Evolutionary conservation across 2,797 vertebrate genomes (phyloP).

Genomic region (Sebastes matsubarae): DNA sequence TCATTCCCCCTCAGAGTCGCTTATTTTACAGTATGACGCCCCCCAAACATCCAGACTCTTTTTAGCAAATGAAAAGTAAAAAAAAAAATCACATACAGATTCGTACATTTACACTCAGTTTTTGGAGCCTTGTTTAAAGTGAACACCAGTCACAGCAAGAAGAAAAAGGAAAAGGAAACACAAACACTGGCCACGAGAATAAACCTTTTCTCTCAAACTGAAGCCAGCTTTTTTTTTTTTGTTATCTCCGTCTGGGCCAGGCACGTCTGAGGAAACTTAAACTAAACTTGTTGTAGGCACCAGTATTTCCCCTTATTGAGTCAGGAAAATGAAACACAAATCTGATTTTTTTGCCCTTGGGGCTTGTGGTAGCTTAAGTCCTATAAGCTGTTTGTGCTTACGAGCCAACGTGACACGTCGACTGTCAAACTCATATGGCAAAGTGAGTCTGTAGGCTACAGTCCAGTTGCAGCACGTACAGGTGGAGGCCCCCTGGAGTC

Average conservation of each 20-base stretch:
- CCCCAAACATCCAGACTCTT: neutral
- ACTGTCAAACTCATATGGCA: constrained; percentile 57
- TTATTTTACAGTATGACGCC: constrained; percentile 35
- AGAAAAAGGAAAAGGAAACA: neutral
- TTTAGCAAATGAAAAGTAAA: constrained; percentile 6
- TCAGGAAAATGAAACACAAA: constrained; percentile 51
- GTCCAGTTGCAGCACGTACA: constrained; percentile 33
- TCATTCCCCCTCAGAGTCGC: neutral
- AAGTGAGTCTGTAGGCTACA: constrained; percentile 48
- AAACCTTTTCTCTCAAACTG: constrained; percentile 7
- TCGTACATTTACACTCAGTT: constrained; percentile 33
- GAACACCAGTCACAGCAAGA: constrained; percentile 31
- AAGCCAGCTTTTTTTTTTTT: constrained; percentile 12
- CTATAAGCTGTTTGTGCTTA: constrained; percentile 68
- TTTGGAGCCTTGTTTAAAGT: constrained; percentile 15
- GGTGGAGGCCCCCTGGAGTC: neutral
- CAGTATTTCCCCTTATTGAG: constrained; percentile 56
- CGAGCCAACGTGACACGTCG: constrained; percentile 34
- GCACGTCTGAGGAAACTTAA: constrained; percentile 36
- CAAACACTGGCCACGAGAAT: constrained; percentile 17
- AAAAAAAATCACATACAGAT: constrained; percentile 30
- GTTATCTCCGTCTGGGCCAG: constrained; percentile 9
- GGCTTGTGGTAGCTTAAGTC: constrained; percentile 54
- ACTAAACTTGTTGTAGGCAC: constrained; percentile 59
- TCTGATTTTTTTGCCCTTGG: constrained; percentile 57